These are phyloP conservation scores for Iselma pallidipennis DNA, from an alignment of 2,888 invertebrate genomes.

Conservation along the genomic window DNA sequence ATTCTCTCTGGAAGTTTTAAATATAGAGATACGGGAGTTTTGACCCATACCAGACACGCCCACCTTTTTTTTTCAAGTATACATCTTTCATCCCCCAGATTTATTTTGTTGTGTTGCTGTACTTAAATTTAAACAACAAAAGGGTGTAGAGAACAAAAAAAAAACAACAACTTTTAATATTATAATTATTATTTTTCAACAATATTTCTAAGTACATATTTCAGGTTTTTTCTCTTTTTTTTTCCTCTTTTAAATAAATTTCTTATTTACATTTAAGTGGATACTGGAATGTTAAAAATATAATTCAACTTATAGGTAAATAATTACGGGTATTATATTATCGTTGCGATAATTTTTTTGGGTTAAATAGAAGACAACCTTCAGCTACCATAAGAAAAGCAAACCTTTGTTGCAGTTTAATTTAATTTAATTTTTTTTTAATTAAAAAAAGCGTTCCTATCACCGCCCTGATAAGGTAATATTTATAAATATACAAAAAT, in stretches of 20 bases:
- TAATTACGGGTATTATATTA: background rate
- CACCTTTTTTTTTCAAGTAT: background rate
- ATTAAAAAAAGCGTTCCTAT: conserved; percentile 19
- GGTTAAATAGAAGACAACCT: conserved; percentile 6
- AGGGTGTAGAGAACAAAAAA: background rate
- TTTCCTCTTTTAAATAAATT: conserved; percentile 10
- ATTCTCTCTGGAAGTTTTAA: no score
- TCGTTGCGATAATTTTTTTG: background rate
- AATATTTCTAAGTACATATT: conserved; percentile 28
- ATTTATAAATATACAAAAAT: conserved; percentile 21
- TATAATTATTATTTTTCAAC: conserved; percentile 24
- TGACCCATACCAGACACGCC: background rate
- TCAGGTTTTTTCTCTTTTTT: conserved; percentile 1
- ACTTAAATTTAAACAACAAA: background rate
- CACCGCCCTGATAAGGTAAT: conserved; percentile 20
- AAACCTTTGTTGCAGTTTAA: no score
- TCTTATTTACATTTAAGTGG: conserved; percentile 26
- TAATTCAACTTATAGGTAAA: background rate
- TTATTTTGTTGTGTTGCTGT: background rate
- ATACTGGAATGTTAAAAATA: conserved; percentile 25
- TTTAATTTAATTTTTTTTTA: no score
- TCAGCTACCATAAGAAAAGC: conserved; percentile 20
- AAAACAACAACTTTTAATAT: background rate
- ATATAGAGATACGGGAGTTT: no score
- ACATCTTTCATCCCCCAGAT: background rate